Evolutionary conservation across 2,797 vertebrate species (phyloP).

Genomic region (Mormyrus proboscirostris): DNA sequence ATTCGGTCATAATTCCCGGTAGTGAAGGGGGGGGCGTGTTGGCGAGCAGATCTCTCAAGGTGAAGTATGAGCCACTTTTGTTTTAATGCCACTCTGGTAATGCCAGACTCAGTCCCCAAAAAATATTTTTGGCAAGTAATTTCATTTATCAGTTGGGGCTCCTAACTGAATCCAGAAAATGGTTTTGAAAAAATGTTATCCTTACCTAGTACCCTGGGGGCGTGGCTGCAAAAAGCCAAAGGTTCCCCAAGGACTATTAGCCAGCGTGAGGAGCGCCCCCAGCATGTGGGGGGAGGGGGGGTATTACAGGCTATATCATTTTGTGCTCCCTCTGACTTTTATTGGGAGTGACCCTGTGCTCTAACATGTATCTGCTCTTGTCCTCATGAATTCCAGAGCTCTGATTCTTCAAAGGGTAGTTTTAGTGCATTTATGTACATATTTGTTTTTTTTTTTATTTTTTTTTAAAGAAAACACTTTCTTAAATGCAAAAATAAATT

Average conservation of each 20-base stretch:
- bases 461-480: too few species aligned
- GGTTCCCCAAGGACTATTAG: background rate
- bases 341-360: background rate
- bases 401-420: background rate
- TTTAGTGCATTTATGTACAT: too few species aligned
- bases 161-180: background rate
- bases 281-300: background rate
- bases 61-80: background rate
- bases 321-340: constrained; percentile 1
- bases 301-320: background rate
- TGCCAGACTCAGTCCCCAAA: background rate
- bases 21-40: background rate
- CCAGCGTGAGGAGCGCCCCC: constrained; percentile 12
- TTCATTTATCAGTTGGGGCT: background rate
- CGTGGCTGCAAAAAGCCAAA: constrained; percentile 15
- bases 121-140: background rate
- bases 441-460: too few species aligned
- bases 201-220: constrained; percentile 61
- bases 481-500: too few species aligned
- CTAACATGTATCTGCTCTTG: background rate
- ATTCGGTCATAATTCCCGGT: background rate
- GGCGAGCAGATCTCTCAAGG: background rate
- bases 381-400: background rate
- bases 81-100: background rate
- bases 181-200: background rate